phyloP scores from a whole-genome alignment of 2,888 invertebrate species.

The Exocentrus adspersus region DNA sequence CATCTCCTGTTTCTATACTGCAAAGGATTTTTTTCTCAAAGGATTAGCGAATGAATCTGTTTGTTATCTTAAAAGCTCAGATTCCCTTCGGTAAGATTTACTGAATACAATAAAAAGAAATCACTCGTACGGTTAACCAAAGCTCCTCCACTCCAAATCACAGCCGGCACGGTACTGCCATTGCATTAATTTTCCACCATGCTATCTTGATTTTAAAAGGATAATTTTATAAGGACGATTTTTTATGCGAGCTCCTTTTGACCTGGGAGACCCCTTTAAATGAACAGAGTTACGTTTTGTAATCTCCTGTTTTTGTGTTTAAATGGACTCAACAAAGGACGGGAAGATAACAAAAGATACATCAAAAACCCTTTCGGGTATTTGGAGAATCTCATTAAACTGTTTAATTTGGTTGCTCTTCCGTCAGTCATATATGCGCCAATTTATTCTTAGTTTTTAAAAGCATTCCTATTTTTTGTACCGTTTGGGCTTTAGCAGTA shows the following conservation, averaged over 20 bases:
- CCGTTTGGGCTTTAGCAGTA: not conserved
- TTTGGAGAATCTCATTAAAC: constrained; percentile 59
- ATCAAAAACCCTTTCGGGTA: constrained; percentile 55
- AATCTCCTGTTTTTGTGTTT: constrained; percentile 51
- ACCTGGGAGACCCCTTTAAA: constrained; percentile 31
- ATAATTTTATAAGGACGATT: constrained; percentile 29
- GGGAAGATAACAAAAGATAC: constrained; percentile 52
- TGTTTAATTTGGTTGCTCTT: constrained; percentile 56
- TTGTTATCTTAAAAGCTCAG: constrained; percentile 54
- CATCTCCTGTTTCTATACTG: too few species aligned
- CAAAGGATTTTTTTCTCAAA: constrained; percentile 30
- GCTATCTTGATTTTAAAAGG: constrained; percentile 19
- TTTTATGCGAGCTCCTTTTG: constrained; percentile 29
- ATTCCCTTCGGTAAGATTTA: constrained; percentile 38
- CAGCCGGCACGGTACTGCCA: not conserved
- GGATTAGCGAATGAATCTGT: constrained; percentile 41
- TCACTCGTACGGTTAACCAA: constrained; percentile 6
- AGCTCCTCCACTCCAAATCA: not conserved
- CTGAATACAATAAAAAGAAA: constrained; percentile 28
- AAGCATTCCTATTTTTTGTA: not conserved
- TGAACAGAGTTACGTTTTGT: constrained; percentile 47
- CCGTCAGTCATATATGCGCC: constrained; percentile 20
- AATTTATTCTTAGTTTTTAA: constrained; percentile 10
- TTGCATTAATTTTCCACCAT: constrained; percentile 13
- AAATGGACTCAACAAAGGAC: constrained; percentile 50